Evolutionary conservation across 2,113 vertebrate species (phyloP), one percentile per base, ranked within the genome.

Genomic region (Embiotoca jacksoni): DNA sequence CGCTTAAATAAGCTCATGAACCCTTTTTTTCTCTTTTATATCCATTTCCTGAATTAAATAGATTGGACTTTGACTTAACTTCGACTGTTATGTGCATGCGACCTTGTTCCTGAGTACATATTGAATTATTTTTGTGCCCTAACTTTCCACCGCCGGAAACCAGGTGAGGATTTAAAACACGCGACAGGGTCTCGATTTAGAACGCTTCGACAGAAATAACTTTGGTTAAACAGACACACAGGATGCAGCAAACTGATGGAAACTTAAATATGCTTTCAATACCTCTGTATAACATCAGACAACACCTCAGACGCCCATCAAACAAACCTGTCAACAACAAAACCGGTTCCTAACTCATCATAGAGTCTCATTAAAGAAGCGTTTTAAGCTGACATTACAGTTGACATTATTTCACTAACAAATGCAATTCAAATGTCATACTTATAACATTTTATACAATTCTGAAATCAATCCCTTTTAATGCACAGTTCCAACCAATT

Each of bases 201-300:
- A n/a, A 65, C 2, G 6, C 2, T 4, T 32, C 15, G 1, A n/a
- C 55, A 59, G 60, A 87, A 83, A 82, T 62, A 78, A 59, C 65
- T 53, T 14, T 37, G 63, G 44, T 57, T 32, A 3, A 63, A 61
- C 1, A 64, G 23, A 64, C 67, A 58, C 57, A 66, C 44, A 63
- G 64, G 64, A 80, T 65, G 41, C 33, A 68, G 14, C 9, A 62
- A 50, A 56, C 13, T 23, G 54, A 61, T 56, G 69, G 76, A 83
- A 83, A 78, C 1, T 11, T 7, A 78, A 50, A 86, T 50, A 55
- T n/a, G 47, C 63, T 80, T 49, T 84, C 67, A 78, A 37, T 68
- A 59, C 53, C 63, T 53, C 11, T 67, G 37, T 79, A 83, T 76
- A 49, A 61, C 1, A 68, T 58, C 55, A 52, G 30, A 57, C 66